Percentiles rank a stretch among this genome's conserved stretches.
Evolutionary conservation across 2,113 vertebrate genomes (phyloP).

Genomic region (Pachyramphus minor): DNA sequence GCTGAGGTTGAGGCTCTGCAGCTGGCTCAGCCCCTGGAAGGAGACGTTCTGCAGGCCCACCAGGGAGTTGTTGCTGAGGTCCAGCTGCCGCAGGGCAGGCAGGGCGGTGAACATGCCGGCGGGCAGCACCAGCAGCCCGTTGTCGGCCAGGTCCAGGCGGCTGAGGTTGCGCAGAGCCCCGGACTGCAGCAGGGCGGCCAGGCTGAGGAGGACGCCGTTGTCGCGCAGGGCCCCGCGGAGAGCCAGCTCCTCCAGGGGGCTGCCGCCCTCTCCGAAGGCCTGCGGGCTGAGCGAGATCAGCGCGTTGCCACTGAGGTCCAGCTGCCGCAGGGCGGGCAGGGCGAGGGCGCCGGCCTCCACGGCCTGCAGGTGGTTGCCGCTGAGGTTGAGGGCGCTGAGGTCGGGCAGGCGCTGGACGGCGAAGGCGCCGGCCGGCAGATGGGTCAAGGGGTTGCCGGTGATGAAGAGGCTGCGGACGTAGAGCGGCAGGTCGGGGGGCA

Average conservation of each 20-base stretch:
- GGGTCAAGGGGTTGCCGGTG: constrained; percentile 79
- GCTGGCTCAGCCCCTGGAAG: constrained; percentile 66
- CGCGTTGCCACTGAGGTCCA: constrained; percentile 88
- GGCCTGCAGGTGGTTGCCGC: constrained; percentile 74
- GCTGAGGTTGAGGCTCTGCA: constrained; percentile 84
- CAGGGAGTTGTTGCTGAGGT: constrained; percentile 87
- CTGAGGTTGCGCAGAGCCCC: constrained; percentile 71
- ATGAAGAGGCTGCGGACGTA: constrained; percentile 81
- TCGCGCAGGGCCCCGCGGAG: constrained; percentile 60
- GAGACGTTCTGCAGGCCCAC: constrained; percentile 74
- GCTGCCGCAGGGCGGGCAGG: constrained; percentile 79
- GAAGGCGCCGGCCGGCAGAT: constrained; percentile 77
- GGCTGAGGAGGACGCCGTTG: constrained; percentile 38
- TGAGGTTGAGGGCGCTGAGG: constrained; percentile 82
- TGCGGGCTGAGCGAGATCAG: constrained; percentile 71
- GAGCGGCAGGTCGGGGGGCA: constrained; percentile 79
- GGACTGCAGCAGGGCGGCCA: constrained; percentile 62
- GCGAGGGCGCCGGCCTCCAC: constrained; percentile 79
- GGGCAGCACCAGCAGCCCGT: constrained; percentile 79
- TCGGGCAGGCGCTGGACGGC: constrained; percentile 72
- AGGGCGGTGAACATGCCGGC: constrained; percentile 68
- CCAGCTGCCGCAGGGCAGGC: constrained; percentile 73
- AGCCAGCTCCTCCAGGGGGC: constrained; percentile 75
- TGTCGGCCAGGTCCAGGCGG: constrained; percentile 82
- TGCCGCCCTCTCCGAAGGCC: constrained; percentile 72